Percentiles rank a stretch among this genome's conserved stretches.
Evolutionary conservation across 1,140 invertebrate genomes (phyloP).

Genomic region (Bursaphelenchus mucronatus): DNA sequence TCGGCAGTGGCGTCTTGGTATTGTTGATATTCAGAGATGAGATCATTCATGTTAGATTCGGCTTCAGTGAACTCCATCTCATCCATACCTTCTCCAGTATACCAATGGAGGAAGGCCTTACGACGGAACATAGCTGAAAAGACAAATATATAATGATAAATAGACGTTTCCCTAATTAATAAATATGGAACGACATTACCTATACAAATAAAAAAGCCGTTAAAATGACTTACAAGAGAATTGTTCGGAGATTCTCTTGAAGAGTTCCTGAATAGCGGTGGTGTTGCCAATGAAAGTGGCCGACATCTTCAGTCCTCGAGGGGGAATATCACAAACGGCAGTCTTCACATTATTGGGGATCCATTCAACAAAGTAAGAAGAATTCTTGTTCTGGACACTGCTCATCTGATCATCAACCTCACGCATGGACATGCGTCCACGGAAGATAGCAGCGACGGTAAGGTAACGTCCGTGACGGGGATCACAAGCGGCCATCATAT

Average conservation of each 20-base stretch:
- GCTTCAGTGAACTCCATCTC: constrained; percentile 71
- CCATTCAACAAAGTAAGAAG: constrained; percentile 61
- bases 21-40: constrained; percentile 83
- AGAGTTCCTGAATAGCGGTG: constrained; percentile 68
- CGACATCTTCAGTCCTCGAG: constrained; percentile 64
- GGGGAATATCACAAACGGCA: constrained; percentile 64
- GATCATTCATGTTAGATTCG: constrained; percentile 74
- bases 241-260: constrained; percentile 66
- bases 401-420: constrained; percentile 61
- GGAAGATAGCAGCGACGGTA: constrained; percentile 87
- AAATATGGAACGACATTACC: too few relatives aligned
- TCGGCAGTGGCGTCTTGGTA: constrained; percentile 65
- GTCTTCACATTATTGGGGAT: constrained; percentile 62
- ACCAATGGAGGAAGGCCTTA: constrained; percentile 87
- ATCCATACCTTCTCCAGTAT: constrained; percentile 70
- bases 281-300: constrained; percentile 64
- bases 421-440: constrained; percentile 84
- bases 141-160: neutral
- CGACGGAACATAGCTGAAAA: constrained; percentile 77
- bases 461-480: constrained; percentile 81
- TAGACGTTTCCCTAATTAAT: constrained; percentile 2
- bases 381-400: constrained; percentile 61
- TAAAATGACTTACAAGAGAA: constrained; percentile 59
- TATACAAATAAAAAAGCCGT: too few relatives aligned
- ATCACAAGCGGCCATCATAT: constrained; percentile 88